phyloP scores from a whole-genome alignment of 2,113 vertebrate species.

The Gnathonemus longibarbis region DNA sequence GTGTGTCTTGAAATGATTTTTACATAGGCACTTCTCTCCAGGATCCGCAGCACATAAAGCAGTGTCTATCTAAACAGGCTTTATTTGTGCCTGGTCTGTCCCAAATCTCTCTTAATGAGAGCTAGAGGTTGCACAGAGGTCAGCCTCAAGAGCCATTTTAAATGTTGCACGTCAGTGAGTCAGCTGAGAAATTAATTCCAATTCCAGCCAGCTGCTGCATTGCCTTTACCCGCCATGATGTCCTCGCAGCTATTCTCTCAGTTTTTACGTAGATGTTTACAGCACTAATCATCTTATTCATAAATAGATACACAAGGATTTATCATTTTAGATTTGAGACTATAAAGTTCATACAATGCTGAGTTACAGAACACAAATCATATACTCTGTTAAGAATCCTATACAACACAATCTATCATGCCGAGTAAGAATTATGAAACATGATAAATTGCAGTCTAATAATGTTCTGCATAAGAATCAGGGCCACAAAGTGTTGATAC shows the following conservation, averaged over 20 bases:
- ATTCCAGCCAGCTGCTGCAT: neutral
- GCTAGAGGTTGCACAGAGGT: neutral
- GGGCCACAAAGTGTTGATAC: neutral
- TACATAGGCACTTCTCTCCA: neutral
- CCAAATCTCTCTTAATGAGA: constrained; percentile 10
- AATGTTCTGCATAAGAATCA: neutral
- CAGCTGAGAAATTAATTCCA: constrained; percentile 1
- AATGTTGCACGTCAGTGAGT: constrained; percentile 5
- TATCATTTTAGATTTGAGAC: neutral
- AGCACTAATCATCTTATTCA: neutral
- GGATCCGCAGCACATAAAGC: neutral
- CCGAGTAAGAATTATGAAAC: neutral
- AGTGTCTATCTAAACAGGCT: neutral
- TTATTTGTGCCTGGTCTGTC: neutral
- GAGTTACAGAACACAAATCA: neutral
- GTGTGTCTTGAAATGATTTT: neutral
- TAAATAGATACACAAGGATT: neutral
- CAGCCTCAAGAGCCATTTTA: constrained; percentile 1
- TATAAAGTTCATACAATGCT: neutral
- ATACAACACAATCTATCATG: neutral
- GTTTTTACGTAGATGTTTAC: neutral
- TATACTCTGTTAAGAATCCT: neutral
- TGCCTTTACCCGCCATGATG: neutral
- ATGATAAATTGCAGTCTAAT: neutral
- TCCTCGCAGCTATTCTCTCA: constrained; percentile 11